Conservation (phyloP, 64 coral and sea anemone genomes). For the Pachyseris speciosa region DNA sequence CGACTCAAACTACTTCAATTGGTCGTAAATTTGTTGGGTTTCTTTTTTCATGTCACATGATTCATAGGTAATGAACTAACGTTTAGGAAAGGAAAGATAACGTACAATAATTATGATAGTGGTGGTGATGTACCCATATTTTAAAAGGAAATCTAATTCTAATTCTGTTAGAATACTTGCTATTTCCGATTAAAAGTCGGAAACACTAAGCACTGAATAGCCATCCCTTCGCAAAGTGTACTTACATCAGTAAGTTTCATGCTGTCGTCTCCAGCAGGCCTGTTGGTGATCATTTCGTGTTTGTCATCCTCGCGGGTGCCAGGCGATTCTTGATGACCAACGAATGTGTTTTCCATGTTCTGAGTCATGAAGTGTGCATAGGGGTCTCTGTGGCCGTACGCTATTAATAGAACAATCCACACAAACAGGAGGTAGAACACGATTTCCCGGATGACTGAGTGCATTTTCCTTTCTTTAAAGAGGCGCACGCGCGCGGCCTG, state of each 20-base stretch:
- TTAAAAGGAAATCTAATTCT: too few relatives aligned
- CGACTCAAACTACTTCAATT: too few relatives aligned
- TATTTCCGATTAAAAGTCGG: too few relatives aligned
- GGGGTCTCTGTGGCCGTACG: constrained; percentile 94
- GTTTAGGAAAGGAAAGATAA: too few relatives aligned
- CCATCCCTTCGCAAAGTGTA: neutral
- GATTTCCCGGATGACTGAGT: constrained; percentile 83
- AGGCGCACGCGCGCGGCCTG: constrained; percentile 62
- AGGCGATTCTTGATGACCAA: constrained; percentile 22
- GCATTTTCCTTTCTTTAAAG: constrained; percentile 94
- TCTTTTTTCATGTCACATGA: too few relatives aligned
- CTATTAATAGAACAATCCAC: constrained; percentile 88
- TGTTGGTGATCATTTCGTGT: neutral
- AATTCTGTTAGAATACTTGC: too few relatives aligned
- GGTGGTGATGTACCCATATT: too few relatives aligned
- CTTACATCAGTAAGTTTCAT: constrained; percentile 78
- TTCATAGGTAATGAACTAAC: too few relatives aligned
- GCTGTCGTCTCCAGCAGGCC: neutral
- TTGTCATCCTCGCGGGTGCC: constrained; percentile 6
- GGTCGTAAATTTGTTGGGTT: too few relatives aligned
- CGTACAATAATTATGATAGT: too few relatives aligned
- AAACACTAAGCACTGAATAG: too few relatives aligned
- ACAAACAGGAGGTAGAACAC: constrained; percentile 88
- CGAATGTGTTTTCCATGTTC: constrained; percentile 71
- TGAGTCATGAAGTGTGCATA: constrained; percentile 83